A percentile compares a stretch with the other conserved stretches of the same genome.
phyloP scores from a whole-genome alignment of 2,888 invertebrate species.

The Machimus atricapillus region DNA sequence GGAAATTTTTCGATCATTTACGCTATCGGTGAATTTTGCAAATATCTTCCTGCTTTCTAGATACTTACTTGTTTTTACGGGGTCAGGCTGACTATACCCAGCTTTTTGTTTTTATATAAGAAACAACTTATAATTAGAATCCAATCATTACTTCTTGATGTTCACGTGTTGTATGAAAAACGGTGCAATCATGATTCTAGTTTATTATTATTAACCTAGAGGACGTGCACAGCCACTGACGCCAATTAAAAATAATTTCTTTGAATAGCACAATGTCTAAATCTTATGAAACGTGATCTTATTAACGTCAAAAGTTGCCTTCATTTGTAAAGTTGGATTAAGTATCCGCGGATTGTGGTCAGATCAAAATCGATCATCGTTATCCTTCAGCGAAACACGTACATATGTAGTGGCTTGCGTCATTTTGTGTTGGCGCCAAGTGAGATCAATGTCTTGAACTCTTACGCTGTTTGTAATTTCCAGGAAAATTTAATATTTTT shows the following conservation, averaged over 20 bases:
- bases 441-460: not conserved
- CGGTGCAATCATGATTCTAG: not conserved
- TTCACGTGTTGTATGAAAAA: not conserved
- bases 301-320: not conserved
- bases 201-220: not conserved
- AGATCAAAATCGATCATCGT: not conserved
- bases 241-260: not conserved
- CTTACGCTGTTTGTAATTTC: not conserved
- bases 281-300: not conserved
- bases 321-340: not conserved
- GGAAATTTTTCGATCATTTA: not conserved
- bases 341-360: not conserved
- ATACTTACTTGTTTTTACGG: not conserved
- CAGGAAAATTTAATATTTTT: not conserved
- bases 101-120: too few relatives aligned
- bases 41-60: not conserved
- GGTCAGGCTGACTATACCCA: too few relatives aligned
- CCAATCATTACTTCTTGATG: not conserved
- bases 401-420: not conserved
- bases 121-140: too few relatives aligned
- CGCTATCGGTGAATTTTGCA: not conserved
- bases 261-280: not conserved
- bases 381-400: not conserved
- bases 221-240: not conserved
- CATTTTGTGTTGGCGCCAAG: not conserved